Conservation (phyloP, 64 coral and sea anemone genomes). For the Hydrozoanthus tunicans region DNA sequence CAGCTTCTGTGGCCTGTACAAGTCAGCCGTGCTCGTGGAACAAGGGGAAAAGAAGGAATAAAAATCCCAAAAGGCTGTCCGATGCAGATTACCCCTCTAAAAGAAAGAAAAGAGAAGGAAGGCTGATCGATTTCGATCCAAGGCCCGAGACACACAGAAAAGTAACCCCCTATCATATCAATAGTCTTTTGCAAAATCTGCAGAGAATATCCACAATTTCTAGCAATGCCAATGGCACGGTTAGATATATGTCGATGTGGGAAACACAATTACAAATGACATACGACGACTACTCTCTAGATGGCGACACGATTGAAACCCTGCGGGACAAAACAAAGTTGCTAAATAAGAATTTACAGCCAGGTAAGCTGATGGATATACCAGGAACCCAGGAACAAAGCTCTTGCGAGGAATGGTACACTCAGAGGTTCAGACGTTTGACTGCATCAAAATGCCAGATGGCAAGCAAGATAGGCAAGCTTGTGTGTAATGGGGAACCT, state of each 20-base stretch:
- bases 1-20: slow-evolving; percentile 44
- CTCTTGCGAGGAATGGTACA: slow-evolving; percentile 44
- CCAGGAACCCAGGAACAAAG: slow-evolving; percentile 56
- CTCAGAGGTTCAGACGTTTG: slow-evolving; percentile 38
- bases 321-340: slow-evolving; percentile 12
- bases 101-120: slow-evolving; percentile 17
- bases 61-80: slow-evolving; percentile 48
- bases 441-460: slow-evolving; percentile 58
- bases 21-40: slow-evolving; percentile 52
- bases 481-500: slow-evolving; percentile 10
- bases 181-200: slow-evolving; percentile 23
- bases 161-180: slow-evolving; percentile 31
- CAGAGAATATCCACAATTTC: slow-evolving; percentile 30
- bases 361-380: slow-evolving; percentile 48
- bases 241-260: slow-evolving; percentile 48
- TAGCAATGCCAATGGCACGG: neutral
- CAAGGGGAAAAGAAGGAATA: slow-evolving; percentile 55
- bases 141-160: slow-evolving; percentile 36
- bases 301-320: neutral
- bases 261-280: slow-evolving; percentile 56
- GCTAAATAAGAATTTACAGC: slow-evolving; percentile 22
- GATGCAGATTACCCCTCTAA: slow-evolving; percentile 45
- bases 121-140: slow-evolving; percentile 56
- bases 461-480: slow-evolving; percentile 37
- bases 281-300: slow-evolving; percentile 21